A percentile compares a stretch with the other conserved stretches of the same genome.
Evolutionary conservation across 2,888 invertebrate species (phyloP).

Genomic region (Prenolepis imparis): DNA sequence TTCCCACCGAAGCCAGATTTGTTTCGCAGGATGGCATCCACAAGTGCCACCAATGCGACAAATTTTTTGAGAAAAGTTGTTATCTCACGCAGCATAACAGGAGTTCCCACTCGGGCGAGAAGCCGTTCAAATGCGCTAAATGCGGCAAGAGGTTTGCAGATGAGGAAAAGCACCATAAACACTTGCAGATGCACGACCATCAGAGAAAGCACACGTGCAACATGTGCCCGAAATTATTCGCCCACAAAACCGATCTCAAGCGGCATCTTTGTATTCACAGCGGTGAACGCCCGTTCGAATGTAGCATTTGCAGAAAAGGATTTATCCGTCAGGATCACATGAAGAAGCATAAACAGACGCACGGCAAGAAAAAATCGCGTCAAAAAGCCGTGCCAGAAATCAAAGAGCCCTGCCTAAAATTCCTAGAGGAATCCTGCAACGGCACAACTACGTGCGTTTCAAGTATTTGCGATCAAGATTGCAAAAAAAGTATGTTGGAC

Average conservation of each 20-base stretch:
- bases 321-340: conserved; percentile 97
- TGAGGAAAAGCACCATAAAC: conserved; percentile 91
- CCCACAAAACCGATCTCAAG: conserved; percentile 95
- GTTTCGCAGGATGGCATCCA: conserved; percentile 85
- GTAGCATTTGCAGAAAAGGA: conserved; percentile 94
- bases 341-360: conserved; percentile 95
- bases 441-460: too few species aligned
- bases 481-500: too few species aligned
- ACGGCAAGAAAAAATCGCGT: conserved; percentile 90
- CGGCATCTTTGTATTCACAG: conserved; percentile 95
- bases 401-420: too few species aligned
- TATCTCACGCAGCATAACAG: conserved; percentile 97
- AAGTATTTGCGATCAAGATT: too few species aligned
- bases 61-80: conserved; percentile 94
- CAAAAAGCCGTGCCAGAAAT: too few species aligned
- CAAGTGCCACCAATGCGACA: conserved; percentile 94
- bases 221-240: conserved; percentile 95
- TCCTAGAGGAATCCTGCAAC: too few species aligned
- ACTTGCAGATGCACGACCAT: conserved; percentile 91
- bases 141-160: conserved; percentile 95
- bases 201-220: conserved; percentile 95
- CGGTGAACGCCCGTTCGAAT: conserved; percentile 94
- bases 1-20: conserved; percentile 78
- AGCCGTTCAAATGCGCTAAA: conserved; percentile 94
- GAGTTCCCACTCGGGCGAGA: conserved; percentile 95